Conservation (phyloP, 1,140 invertebrate genomes). For the Drosophila sechellia region DNA sequence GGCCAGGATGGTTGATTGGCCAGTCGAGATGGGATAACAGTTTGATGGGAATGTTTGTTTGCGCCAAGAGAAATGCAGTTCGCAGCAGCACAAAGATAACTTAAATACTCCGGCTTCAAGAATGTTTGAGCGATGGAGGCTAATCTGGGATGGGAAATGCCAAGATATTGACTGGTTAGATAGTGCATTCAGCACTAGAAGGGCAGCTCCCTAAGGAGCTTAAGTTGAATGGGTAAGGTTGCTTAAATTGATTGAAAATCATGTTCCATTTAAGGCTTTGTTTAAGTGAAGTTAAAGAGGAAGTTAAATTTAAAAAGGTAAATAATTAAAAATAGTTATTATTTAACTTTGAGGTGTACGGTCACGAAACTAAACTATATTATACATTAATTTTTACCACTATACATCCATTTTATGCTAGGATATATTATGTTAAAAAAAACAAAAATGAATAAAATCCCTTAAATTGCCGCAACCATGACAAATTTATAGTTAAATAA, state of each 20-base stretch:
- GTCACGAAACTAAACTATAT: too few relatives aligned
- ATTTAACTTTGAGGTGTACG: too few relatives aligned
- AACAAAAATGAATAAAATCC: background rate
- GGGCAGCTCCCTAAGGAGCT: background rate
- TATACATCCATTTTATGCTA: too few relatives aligned
- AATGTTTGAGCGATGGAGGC: slow-evolving; percentile 19
- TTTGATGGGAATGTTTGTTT: slow-evolving; percentile 47
- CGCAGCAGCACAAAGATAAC: slow-evolving; percentile 12
- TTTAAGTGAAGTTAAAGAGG: too few relatives aligned
- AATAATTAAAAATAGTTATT: too few relatives aligned
- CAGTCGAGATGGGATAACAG: slow-evolving; percentile 35
- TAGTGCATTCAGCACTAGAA: background rate
- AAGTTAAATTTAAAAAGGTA: too few relatives aligned
- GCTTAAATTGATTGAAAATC: background rate
- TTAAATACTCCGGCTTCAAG: slow-evolving; percentile 29
- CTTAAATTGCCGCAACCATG: background rate
- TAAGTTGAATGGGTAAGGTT: background rate
- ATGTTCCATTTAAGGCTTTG: background rate
- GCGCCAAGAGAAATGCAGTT: slow-evolving; percentile 44
- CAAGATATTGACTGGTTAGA: background rate
- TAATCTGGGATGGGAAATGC: slow-evolving; percentile 10
- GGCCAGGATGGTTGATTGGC: slow-evolving; percentile 37
- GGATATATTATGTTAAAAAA: background rate
- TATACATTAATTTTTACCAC: too few relatives aligned
- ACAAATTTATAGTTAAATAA: background rate